Percentiles rank a stretch among this genome's conserved stretches.
These are phyloP conservation scores for Meta bourneti DNA, from an alignment of 2,888 invertebrate species.

Conservation along the genomic window DNA sequence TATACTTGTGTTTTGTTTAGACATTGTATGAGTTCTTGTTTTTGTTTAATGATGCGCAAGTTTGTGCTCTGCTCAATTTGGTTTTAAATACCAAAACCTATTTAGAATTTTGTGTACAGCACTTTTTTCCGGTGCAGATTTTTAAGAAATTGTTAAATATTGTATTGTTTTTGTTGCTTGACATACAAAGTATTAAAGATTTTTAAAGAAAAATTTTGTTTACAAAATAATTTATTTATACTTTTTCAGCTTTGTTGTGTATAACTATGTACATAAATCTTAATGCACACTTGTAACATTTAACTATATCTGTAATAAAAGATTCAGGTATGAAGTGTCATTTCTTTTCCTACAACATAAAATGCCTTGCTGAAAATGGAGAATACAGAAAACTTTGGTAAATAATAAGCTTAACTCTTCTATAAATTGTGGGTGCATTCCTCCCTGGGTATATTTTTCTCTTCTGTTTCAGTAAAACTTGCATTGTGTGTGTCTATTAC, in stretches of 20 bases:
- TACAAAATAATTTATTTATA: slow-evolving; percentile 66
- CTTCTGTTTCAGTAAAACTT: no score
- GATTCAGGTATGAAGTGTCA: background rate
- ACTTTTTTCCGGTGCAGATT: slow-evolving; percentile 36
- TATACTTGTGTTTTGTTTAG: slow-evolving; percentile 5
- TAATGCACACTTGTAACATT: slow-evolving; percentile 65
- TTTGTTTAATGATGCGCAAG: slow-evolving; percentile 50
- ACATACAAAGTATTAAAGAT: slow-evolving; percentile 29
- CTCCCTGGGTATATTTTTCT: no score
- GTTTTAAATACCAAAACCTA: slow-evolving; percentile 16
- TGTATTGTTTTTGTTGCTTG: slow-evolving; percentile 40
- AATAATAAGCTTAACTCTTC: no score
- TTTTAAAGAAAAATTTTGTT: slow-evolving; percentile 42
- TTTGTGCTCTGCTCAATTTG: slow-evolving; percentile 68
- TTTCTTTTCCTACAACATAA: no score
- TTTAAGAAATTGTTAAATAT: slow-evolving; percentile 32
- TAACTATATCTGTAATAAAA: slow-evolving; percentile 62
- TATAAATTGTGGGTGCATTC: no score
- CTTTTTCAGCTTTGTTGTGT: slow-evolving; percentile 22
- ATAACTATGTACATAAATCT: slow-evolving; percentile 66
- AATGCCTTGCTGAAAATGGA: no score
- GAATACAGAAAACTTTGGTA: no score
- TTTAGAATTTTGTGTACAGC: background rate
- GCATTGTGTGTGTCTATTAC: no score
- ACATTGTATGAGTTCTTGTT: slow-evolving; percentile 8